Base-by-base conservation (phyloP, 2,797 vertebrate species). In the Pampus argenteus region DNA sequence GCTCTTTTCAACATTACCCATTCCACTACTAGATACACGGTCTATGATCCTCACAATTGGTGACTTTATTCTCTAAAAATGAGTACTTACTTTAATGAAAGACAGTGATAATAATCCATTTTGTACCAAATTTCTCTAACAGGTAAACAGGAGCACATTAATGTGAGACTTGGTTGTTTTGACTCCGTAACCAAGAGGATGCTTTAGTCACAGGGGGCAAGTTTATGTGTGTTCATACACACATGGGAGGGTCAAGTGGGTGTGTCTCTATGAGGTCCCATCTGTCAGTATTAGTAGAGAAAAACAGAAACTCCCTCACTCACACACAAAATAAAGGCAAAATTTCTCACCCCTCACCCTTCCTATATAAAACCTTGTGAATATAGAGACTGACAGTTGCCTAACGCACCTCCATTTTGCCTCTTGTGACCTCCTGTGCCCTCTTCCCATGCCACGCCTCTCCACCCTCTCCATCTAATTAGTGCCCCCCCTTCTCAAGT, bases 321-420 rank as follows among this genome's bases (percentile, higher is more conserved):
- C 64, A 10, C 40, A 62, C 38, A 74, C 25, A 68, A 71, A 83
- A 76, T 67, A 71, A 77, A 69, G 64, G 69, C 44, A 71, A 81
- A 72, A 74, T 82, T 89, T 92, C 81, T 91, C 90, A 93, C 81
- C 88, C 78, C 85, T 88, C 86, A 90, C 84, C 91, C 88, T 78
- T 89, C 88, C 61, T 54, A 91, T 59, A 91, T 83, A 88, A 86
- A 17, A 11, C 84, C 55, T 74, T 42, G 89, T 95, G 93, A 90
- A 94, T 89, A 95, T 94, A 89, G 94, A 86, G 92, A 95, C 81
- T 79, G 74, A 91, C 81, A 85, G 71, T 84, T 85, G 89, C 74
- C 84, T 87, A 80, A 91, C 29, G 65, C 69, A 83, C 74, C 75
- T 85, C 79, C 29, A 48, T 85, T 83, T 36, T 76, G 74, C 82